Evolutionary conservation across 2,888 invertebrate species (phyloP).

Genomic region (Isoperla grammatica): DNA sequence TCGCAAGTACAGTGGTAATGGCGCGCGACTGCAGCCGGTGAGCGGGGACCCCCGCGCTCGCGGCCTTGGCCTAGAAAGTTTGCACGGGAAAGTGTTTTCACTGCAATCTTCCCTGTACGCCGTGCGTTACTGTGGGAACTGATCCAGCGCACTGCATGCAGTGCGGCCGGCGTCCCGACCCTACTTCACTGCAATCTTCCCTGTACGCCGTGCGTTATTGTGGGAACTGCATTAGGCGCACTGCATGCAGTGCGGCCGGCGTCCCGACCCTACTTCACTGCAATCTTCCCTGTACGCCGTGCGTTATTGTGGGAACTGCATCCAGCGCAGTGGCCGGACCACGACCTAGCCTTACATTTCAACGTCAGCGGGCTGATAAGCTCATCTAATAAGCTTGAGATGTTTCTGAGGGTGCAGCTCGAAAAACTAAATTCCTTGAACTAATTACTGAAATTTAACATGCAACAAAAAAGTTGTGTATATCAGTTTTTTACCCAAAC

Average conservation of each 20-base stretch:
- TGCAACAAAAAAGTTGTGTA: not conserved
- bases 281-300: too few relatives aligned
- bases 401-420: not conserved
- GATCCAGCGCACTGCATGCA: too few relatives aligned
- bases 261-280: too few relatives aligned
- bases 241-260: too few relatives aligned
- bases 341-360: constrained; percentile 1
- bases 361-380: not conserved
- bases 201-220: too few relatives aligned
- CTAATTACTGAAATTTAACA: not conserved
- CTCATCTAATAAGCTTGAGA: not conserved
- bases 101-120: not conserved
- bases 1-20: not conserved
- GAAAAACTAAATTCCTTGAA: not conserved
- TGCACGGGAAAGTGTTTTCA: not conserved
- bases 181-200: too few relatives aligned
- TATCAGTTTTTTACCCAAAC: not conserved
- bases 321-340: not conserved
- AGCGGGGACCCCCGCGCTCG: not conserved
- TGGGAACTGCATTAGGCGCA: too few relatives aligned
- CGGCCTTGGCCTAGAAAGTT: constrained; percentile 10
- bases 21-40: not conserved
- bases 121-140: too few relatives aligned
- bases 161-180: too few relatives aligned
- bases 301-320: too few relatives aligned